Conservation (phyloP, 1,140 invertebrate genomes). For the Danaus plexippus region DNA sequence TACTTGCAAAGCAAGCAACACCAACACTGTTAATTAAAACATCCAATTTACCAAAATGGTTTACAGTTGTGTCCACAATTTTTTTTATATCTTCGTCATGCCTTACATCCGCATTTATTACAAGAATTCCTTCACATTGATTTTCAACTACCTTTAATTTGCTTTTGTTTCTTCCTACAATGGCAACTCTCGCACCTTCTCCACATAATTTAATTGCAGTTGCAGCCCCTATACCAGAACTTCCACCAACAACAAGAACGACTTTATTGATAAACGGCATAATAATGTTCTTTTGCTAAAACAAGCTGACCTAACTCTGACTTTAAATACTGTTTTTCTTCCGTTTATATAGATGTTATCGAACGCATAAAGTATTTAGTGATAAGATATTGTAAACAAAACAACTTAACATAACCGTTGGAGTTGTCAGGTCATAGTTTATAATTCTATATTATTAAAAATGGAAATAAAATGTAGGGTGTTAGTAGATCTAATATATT, state of each 20-base stretch:
- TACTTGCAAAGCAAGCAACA: not conserved
- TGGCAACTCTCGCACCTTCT: slow-evolving; percentile 13
- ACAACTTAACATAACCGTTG: no score
- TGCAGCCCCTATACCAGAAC: slow-evolving; percentile 13
- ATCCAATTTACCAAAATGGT: slow-evolving; percentile 16
- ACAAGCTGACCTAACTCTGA: no score
- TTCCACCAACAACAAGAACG: slow-evolving; percentile 14
- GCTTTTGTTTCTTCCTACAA: slow-evolving; percentile 21
- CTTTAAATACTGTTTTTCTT: no score
- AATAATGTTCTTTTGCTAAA: no score
- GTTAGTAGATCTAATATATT: no score
- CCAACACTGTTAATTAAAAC: slow-evolving; percentile 23
- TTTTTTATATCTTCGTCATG: slow-evolving; percentile 13
- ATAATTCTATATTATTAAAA: no score
- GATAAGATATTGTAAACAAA: no score
- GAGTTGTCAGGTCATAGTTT: no score
- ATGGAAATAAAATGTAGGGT: no score
- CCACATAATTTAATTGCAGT: slow-evolving; percentile 11
- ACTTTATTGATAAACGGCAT: slow-evolving; percentile 17
- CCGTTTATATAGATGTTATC: no score
- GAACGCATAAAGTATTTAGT: no score
- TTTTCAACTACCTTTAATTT: slow-evolving; percentile 12
- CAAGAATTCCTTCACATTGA: slow-evolving; percentile 9
- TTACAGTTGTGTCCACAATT: slow-evolving; percentile 12
- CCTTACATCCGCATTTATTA: slow-evolving; percentile 18